Percentiles rank a stretch among this genome's conserved stretches.
Evolutionary conservation across 2,797 vertebrate species (phyloP).

Genomic region (Huso huso): DNA sequence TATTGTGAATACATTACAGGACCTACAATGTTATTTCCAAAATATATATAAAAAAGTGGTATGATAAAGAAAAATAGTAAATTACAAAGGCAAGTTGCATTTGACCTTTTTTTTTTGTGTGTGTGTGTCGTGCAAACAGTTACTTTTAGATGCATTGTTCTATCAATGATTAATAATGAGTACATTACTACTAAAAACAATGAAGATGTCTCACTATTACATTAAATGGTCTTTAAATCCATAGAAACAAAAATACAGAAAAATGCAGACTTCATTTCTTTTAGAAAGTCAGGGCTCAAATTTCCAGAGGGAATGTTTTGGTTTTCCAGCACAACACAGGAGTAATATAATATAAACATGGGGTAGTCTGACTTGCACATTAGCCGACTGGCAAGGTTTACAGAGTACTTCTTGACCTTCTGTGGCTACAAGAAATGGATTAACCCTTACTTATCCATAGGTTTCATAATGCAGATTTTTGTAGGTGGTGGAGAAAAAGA

Average conservation of each 20-base stretch:
- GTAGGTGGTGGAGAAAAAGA: too few species aligned
- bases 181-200: conserved; percentile 38
- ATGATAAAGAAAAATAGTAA: conserved; percentile 33
- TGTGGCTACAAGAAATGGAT: too few species aligned
- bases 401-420: conserved; percentile 14
- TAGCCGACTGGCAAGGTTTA: conserved; percentile 46
- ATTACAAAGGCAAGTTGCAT: conserved; percentile 61
- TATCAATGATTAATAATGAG: conserved; percentile 42
- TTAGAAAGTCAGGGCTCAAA: conserved; percentile 33
- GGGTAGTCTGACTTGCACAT: conserved; percentile 23
- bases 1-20: conserved; percentile 36
- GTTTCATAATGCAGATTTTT: too few species aligned
- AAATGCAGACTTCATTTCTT: conserved; percentile 5
- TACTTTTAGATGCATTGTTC: conserved; percentile 46
- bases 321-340: conserved; percentile 15
- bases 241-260: conserved; percentile 23
- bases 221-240: conserved; percentile 41
- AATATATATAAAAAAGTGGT: conserved; percentile 6
- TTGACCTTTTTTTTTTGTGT: conserved; percentile 32
- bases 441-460: too few species aligned
- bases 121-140: conserved; percentile 46
- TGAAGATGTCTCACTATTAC: conserved; percentile 42
- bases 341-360: too few species aligned
- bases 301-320: conserved; percentile 30
- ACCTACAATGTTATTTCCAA: conserved; percentile 20